Evolutionary conservation across 2,797 vertebrate species (phyloP), one percentile per base, ranked within the genome.

Genomic region (Mallotus villosus): DNA sequence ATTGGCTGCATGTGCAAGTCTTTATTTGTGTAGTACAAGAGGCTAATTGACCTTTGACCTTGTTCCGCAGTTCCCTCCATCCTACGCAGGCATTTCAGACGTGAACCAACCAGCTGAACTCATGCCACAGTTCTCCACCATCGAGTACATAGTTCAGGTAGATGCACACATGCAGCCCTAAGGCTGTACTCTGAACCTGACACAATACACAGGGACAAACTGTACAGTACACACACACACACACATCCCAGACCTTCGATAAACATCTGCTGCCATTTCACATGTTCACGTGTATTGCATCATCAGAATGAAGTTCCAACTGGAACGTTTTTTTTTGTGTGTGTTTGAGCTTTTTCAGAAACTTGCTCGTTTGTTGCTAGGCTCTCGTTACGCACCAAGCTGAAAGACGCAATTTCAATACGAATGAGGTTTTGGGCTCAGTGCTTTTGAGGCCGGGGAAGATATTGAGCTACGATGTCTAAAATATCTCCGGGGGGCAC

Each of bases 111-210:
- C 97, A 49, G 97, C 97, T 67, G 97, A 99, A 77, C 91, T 99
- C 76, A 97, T 99, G 97, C 94, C 97, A 59, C 97, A 98, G 84
- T 99, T 99, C 89, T 98, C 97, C 78, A 98, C 97, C 72, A 97
- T 99, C 74, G 97, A 99, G 86, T 99, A 99, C 77, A 93, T 97
- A 81, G 93, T 99, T 66, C 97, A 99, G 97, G 97, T 99, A 96
- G 87, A 87, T 79, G 70, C 66, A 57, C 22, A 27, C 55, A 16
- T 59, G 11, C 1, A 34, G 12, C 2, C 25, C 68, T 46, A 0
- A 34, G 24, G 59, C 29, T 81, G 59, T 69, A 84, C 80, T 85
- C 77, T 71, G 81, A 81, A 68, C 77, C 17, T 17, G 67, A 21
- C 27, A 7, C 22, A 65, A 24, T 72, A 59, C 37, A 69, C 46